Percentiles rank a stretch among this genome's conserved stretches.
phyloP scores from a whole-genome alignment of 1,140 invertebrate species.

The Sycobia sp. region DNA sequence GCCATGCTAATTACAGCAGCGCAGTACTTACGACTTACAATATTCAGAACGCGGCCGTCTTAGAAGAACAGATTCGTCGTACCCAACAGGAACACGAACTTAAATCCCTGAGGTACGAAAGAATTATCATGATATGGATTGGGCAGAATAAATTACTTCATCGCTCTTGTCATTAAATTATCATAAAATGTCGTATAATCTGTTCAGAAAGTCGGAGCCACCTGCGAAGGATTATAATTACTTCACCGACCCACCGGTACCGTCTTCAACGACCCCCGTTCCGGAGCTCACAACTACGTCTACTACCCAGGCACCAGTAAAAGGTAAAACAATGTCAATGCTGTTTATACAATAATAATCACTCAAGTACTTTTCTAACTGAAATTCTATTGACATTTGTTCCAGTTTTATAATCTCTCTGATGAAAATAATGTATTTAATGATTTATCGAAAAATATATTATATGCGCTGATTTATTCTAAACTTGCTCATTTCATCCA shows the following conservation, averaged over 20 bases:
- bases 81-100: conserved; percentile 83
- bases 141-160: no score
- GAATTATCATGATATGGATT: no score
- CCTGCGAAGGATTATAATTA: conserved; percentile 21
- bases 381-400: neutral
- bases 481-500: no score
- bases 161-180: no score
- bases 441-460: no score
- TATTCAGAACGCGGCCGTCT: conserved; percentile 65
- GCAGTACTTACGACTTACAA: conserved; percentile 73
- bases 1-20: conserved; percentile 87
- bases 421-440: neutral
- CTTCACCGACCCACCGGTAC: neutral
- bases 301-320: neutral
- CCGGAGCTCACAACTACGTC: neutral
- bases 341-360: neutral
- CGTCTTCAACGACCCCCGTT: neutral
- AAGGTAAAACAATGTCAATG: no score
- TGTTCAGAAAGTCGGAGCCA: conserved; percentile 8
- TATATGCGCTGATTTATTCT: no score
- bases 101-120: conserved; percentile 71
- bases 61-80: conserved; percentile 73
- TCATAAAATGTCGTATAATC: no score
- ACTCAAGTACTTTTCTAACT: no score
- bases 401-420: neutral